Percentiles rank a stretch among this genome's conserved stretches.
Evolutionary conservation across 2,888 invertebrate genomes (phyloP).

Genomic region (Stratiomys singularior): DNA sequence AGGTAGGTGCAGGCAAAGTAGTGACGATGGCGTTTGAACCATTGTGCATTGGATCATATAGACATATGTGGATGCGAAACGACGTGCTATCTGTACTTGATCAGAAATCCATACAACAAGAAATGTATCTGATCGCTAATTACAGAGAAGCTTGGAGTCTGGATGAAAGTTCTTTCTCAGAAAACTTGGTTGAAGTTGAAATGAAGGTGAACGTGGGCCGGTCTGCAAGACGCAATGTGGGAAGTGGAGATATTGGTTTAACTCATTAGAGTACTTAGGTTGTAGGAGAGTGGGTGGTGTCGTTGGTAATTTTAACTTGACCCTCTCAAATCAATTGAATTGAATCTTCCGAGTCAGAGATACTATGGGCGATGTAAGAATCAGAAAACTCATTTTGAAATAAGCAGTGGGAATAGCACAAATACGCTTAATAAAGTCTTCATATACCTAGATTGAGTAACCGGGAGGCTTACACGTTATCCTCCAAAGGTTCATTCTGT

Average conservation of each 20-base stretch:
- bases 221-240: neutral
- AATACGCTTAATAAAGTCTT: no score
- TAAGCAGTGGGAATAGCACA: no score
- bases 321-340: no score
- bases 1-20: neutral
- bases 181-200: neutral
- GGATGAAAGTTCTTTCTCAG: slow-evolving; percentile 35
- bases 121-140: slow-evolving; percentile 34
- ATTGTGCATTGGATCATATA: neutral
- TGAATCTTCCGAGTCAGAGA: no score
- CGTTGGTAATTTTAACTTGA: no score
- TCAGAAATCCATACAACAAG: slow-evolving; percentile 17
- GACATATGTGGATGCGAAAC: neutral
- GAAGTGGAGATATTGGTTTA: neutral
- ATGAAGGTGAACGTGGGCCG: neutral
- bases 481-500: no score
- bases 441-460: no score
- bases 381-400: no score
- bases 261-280: neutral
- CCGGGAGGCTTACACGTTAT: no score
- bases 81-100: neutral
- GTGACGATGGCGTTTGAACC: neutral
- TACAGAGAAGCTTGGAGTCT: neutral
- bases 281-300: neutral
- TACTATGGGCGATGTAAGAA: no score